Evolutionary conservation across 1,140 invertebrate species (phyloP), one percentile per base, ranked within the genome.

Genomic region (Diploscapter pachys): DNA sequence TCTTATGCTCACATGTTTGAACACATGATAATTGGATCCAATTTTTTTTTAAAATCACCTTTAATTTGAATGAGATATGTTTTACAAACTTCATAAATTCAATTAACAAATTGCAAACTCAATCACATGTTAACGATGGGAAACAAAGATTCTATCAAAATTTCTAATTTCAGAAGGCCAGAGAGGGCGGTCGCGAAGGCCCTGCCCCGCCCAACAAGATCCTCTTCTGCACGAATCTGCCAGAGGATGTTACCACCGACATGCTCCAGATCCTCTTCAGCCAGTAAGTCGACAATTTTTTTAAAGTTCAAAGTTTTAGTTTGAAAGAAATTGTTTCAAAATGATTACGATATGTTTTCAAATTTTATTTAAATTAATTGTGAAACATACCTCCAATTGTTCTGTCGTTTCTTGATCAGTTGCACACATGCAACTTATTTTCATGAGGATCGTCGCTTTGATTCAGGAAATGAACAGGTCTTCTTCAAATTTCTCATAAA

Each of bases 191-290:
- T 50, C 57, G 65, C 75, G 75, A 84, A n/a, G 68, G 80, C 31
- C 73, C 81, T 87, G 95, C 98, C 86, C 95, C 94, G 62, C 95
- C 95, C 8, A 97, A 98, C 88, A 94, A 97, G 89, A 99, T 99
- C 89, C 90, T 99, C 8, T 99, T 99, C 91, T 90, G 99, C 55
- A 98, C 96, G 56, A 98, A 99, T 88, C 88, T 99, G 76, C 97
- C 96, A 0, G 94, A 97, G 86, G 96, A 99, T 86, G 98, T 96
- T 0, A 98, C 93, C 83, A 94, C 99, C 87, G 95, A 97, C 91
- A 99, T 99, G 96, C 90, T 99, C 76, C 95, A 93, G 61, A 96
- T 98, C 93, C 89, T 99, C 78, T 99, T 99, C 85, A 66, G 64
- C 56, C 62, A 57, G 73, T 75, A 11, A 48, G 72, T 74, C 2